Percentiles rank a stretch among this genome's conserved stretches.
Conservation (phyloP, 2,888 invertebrate genomes). For the Elmis aenea region DNA sequence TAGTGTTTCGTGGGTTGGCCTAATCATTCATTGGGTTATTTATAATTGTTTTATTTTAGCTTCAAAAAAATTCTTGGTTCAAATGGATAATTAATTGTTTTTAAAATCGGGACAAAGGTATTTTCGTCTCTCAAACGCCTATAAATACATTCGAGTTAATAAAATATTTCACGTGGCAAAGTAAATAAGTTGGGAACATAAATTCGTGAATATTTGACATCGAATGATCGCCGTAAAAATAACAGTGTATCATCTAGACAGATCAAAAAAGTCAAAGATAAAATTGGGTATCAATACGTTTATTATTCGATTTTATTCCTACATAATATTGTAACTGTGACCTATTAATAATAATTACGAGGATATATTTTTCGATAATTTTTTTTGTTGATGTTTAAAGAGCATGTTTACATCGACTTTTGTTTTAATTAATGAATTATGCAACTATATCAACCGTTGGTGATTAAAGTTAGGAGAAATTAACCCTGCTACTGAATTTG, state of each 20-base stretch:
- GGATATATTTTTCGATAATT: too few species aligned
- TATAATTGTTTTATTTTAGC: too few species aligned
- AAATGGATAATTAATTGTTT: conserved; percentile 10
- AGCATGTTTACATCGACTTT: too few species aligned
- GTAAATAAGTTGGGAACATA: conserved; percentile 13
- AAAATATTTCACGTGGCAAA: conserved; percentile 9
- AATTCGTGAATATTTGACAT: conserved; percentile 10
- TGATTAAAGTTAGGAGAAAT: too few species aligned
- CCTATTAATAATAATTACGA: conserved; percentile 19
- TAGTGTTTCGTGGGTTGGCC: too few species aligned
- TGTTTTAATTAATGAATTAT: too few species aligned
- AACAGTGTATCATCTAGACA: conserved; percentile 16
- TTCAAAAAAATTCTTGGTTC: too few species aligned
- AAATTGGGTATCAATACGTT: conserved; percentile 19
- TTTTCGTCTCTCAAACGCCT: conserved; percentile 12
- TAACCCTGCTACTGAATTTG: too few species aligned
- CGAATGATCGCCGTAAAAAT: conserved; percentile 7
- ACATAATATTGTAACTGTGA: conserved; percentile 20
- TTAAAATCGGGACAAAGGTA: conserved; percentile 9
- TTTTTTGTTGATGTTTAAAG: too few species aligned
- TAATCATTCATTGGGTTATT: too few species aligned
- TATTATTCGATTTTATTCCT: conserved; percentile 18
- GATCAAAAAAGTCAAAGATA: conserved; percentile 21
- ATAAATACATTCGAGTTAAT: conserved; percentile 14
- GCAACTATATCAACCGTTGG: too few species aligned